Evolutionary conservation across 1,140 invertebrate species (phyloP), one percentile per base, ranked within the genome.

Genomic region (Onthophagus taurus): DNA sequence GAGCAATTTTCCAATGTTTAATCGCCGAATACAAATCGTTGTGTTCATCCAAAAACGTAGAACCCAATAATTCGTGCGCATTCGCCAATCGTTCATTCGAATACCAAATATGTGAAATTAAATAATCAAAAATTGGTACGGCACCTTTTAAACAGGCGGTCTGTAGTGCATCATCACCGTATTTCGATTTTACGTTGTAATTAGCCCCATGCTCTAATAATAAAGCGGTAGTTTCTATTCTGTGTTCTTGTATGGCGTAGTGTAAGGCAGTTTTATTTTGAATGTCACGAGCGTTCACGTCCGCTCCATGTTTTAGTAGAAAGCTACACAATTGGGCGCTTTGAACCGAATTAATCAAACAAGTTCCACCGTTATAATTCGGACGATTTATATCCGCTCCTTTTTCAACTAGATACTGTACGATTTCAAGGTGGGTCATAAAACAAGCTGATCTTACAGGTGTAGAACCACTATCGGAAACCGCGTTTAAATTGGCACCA

Each of bases 331-430:
- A 68, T 42, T 76, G 74, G 11, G 79, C 77, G 57, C 83, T 88
- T 67, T 93, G 90, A 29, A 94, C 88, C 2, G 89, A 88, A 67
- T 94, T 95, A 45, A 95, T 96, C 18, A 94, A 69, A 66, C 90
- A 94, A 1, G 90, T 94, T 42, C 90, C 90, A 42, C 91, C 90
- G 69, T 90, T 93, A 52, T 85, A 85, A 67, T 94, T 95, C 1
- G 89, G 77, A 48, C 78, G 78, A 43, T 82, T 75, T 51, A 94
- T 86, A 64, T 94, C 84, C 3, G 90, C 90, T 39, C 85, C 85
- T 58, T 85, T 75, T 58, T 83, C 76, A 6, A 92, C 85, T 31
- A 95, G 70, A 62, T 80, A 88, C 41, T 74, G 67, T 29, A 83
- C 83, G 50, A 88, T 84, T 33, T 86, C 84, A 34, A 86, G 68